A percentile compares a stretch with the other conserved stretches of the same genome.
phyloP scores from a whole-genome alignment of 2,113 vertebrate species.

The Zosterops pallidus region DNA sequence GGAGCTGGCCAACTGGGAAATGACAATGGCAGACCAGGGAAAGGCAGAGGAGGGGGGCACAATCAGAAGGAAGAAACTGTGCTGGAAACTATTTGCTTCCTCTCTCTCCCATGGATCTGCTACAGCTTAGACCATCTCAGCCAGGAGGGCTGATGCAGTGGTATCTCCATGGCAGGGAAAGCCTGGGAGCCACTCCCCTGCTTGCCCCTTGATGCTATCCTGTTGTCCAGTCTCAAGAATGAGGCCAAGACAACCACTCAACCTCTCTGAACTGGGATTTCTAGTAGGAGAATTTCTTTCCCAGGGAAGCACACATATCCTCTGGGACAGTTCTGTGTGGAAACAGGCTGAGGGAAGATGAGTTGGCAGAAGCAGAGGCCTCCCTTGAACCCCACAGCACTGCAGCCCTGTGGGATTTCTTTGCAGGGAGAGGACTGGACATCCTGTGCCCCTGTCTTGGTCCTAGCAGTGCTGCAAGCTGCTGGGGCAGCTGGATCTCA shows the following conservation, averaged over 20 bases:
- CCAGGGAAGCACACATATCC: not conserved
- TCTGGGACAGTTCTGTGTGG: not conserved
- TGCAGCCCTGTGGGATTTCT: not conserved
- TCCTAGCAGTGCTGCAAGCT: not conserved
- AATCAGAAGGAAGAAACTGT: not conserved
- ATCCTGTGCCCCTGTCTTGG: not conserved
- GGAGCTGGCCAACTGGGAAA: constrained; percentile 43
- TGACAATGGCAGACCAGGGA: not conserved
- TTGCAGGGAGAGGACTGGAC: not conserved
- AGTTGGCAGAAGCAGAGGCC: not conserved
- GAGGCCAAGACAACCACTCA: not conserved
- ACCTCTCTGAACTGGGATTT: not conserved
- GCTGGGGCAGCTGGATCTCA: not conserved
- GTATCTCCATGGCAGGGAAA: not conserved
- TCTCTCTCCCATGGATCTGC: not conserved
- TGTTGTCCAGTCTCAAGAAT: not conserved
- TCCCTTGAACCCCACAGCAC: not conserved
- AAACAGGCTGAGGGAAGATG: not conserved
- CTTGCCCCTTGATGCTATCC: not conserved
- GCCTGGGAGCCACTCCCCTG: not conserved
- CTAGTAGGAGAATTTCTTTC: not conserved
- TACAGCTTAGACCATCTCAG: not conserved
- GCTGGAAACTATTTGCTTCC: not conserved
- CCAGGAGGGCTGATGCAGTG: not conserved
- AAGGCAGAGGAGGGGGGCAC: not conserved